Evolutionary conservation across 2,888 invertebrate genomes (phyloP), one percentile per base, ranked within the genome.

Genomic region (Gordius sp.): DNA sequence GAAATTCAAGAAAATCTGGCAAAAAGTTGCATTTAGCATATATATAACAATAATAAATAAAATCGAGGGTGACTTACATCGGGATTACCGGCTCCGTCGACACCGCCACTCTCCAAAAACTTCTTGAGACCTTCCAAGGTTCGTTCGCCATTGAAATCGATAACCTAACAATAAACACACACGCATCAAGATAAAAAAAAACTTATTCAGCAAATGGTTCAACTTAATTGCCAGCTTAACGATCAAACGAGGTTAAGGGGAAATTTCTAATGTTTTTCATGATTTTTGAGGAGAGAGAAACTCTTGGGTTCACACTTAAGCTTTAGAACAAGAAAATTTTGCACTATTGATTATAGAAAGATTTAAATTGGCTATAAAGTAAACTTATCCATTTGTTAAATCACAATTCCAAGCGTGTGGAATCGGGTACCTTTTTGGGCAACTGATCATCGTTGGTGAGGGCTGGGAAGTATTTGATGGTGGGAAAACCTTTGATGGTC

Each of bases 141-240:
- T 67, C 97, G 77, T 68, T 89, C 89, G 61, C 91, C 86, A 66
- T 80, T 82, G 75, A 84, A 99, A 67, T 91, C 86, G 65, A 93
- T 76, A 58, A 71, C 66, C 70, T 72, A 8, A 2, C 13, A 54
- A 8, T 16, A 26, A 54, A 4, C 4, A 27, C n/a, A 47, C 20
- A 16, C 20, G 24, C 8, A 23, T 20, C 24, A 16, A 47, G 8
- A 60, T 2, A 39, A 53, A 13, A 57, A 27, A 33, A 53, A 55
- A 47, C 4, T 47, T 16, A 47, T 47, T 47, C 47, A 47, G 8
- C 47, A 47, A 20, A 8, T 47, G 24, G 47, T 20, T 20, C 8
- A 8, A 16, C 8, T 16, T 8, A 39, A 39, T 39, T 39, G 13
- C 8, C 8, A 39, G n/a, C 39, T 39, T 13, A 39, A 13, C n/a